These are phyloP conservation scores for Frankliniella fusca DNA, from an alignment of 2,888 invertebrate species.

Conservation along the genomic window DNA sequence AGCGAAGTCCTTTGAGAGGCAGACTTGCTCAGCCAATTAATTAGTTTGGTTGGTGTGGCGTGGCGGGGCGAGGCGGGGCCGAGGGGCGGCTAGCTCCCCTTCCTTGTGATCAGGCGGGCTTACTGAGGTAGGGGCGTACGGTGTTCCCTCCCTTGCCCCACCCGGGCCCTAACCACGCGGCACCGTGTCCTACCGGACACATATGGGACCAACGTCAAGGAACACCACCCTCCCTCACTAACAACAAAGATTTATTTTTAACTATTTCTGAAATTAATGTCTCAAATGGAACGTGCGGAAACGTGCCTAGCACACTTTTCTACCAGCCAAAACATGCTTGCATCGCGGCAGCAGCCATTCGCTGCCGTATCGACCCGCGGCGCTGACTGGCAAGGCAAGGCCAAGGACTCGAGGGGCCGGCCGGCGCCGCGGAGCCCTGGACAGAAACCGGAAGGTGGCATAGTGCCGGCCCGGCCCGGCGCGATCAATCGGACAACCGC, in stretches of 20 bases:
- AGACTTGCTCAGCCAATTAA: neutral
- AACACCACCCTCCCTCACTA: too few species aligned
- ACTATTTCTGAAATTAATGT: too few species aligned
- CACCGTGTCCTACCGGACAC: neutral
- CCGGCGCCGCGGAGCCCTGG: too few species aligned
- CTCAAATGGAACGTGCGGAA: too few species aligned
- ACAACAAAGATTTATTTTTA: too few species aligned
- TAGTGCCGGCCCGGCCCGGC: too few species aligned
- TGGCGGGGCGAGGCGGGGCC: neutral
- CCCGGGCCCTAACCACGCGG: neutral
- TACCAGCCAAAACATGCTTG: neutral
- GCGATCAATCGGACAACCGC: too few species aligned
- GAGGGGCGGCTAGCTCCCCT: neutral
- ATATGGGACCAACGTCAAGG: too few species aligned
- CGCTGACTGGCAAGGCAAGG: neutral
- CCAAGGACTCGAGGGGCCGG: neutral
- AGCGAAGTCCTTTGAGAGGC: neutral
- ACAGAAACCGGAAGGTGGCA: too few species aligned
- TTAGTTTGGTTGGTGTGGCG: neutral
- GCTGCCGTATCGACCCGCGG: neutral
- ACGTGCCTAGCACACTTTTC: too few species aligned
- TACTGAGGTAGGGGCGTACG: too few species aligned
- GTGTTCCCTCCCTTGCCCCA: neutral
- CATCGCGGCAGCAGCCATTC: neutral
- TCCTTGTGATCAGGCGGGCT: neutral